Conservation (phyloP, 64 coral and sea anemone genomes). For the Dendronephthya gigantea region DNA sequence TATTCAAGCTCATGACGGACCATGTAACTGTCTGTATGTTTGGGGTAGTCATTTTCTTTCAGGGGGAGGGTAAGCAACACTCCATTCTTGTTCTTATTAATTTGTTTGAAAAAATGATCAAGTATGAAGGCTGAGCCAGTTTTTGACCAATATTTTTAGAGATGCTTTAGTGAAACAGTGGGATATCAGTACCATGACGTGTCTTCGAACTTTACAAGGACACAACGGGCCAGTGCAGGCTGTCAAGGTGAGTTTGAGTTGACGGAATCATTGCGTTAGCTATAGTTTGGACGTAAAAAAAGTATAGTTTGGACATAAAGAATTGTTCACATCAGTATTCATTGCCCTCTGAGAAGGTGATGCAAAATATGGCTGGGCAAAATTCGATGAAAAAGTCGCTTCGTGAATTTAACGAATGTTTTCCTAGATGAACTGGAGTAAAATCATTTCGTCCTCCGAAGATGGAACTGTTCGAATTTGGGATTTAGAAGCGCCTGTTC, state of each 20-base stretch:
- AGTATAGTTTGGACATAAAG: too few relatives aligned
- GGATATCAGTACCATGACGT: conserved; percentile 80
- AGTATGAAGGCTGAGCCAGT: not conserved
- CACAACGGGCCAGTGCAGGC: conserved; percentile 68
- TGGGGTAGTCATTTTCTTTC: conserved; percentile 66
- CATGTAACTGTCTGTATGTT: conserved; percentile 56
- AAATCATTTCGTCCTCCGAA: conserved; percentile 70
- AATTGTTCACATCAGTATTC: too few relatives aligned
- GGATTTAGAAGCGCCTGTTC: conserved; percentile 44
- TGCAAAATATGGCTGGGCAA: too few relatives aligned
- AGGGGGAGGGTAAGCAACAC: conserved; percentile 54
- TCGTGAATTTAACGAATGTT: not conserved
- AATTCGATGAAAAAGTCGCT: too few relatives aligned
- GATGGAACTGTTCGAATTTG: conserved; percentile 86
- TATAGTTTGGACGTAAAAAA: too few relatives aligned
- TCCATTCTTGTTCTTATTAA: not conserved
- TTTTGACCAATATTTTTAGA: conserved; percentile 18
- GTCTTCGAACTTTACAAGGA: conserved; percentile 83
- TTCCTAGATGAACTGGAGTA: conserved; percentile 41
- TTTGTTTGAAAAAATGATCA: too few relatives aligned
- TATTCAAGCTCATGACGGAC: conserved; percentile 81
- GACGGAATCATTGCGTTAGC: too few relatives aligned
- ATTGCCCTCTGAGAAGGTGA: too few relatives aligned
- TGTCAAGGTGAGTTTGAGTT: conserved; percentile 72
- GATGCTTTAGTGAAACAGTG: conserved; percentile 89